Conservation (phyloP, 2,888 invertebrate genomes). For the Agonopterix alstromeriana region DNA sequence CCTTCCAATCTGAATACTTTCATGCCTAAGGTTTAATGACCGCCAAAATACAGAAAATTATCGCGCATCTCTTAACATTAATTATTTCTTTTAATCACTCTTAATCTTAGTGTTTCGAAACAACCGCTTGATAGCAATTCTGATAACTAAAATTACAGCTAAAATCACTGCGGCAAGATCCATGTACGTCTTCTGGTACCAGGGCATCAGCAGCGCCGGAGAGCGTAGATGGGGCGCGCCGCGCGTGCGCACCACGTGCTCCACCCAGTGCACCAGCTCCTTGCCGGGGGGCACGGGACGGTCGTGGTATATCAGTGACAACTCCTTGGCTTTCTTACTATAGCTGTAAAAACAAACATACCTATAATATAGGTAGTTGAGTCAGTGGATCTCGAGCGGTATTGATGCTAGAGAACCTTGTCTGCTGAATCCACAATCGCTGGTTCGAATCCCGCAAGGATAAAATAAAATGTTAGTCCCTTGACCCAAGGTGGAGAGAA, state of each 20-base stretch:
- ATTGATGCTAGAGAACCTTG: too few species aligned
- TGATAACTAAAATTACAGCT: background rate
- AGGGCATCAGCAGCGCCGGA: constrained; percentile 29
- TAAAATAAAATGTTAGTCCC: too few species aligned
- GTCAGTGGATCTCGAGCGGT: too few species aligned
- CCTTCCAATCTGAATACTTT: too few species aligned
- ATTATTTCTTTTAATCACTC: background rate
- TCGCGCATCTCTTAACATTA: too few species aligned
- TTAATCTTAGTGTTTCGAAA: background rate
- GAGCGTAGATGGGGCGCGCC: constrained; percentile 71
- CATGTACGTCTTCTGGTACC: constrained; percentile 49
- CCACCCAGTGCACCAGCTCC: constrained; percentile 82
- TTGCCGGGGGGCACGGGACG: constrained; percentile 75
- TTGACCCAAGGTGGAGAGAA: too few species aligned
- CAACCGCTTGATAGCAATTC: background rate
- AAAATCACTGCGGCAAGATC: constrained; percentile 25
- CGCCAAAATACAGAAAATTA: too few species aligned
- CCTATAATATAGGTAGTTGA: too few species aligned
- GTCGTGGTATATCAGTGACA: constrained; percentile 38
- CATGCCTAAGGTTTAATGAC: too few species aligned
- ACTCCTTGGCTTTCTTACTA: constrained; percentile 22
- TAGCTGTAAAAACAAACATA: constrained; percentile 25
- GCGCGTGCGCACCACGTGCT: constrained; percentile 77
- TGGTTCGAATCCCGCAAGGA: too few species aligned
- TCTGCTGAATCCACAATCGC: too few species aligned